Percentiles rank a stretch among this genome's conserved stretches.
Conservation (phyloP, 2,113 vertebrate species). For the Brachyistius frenatus region DNA sequence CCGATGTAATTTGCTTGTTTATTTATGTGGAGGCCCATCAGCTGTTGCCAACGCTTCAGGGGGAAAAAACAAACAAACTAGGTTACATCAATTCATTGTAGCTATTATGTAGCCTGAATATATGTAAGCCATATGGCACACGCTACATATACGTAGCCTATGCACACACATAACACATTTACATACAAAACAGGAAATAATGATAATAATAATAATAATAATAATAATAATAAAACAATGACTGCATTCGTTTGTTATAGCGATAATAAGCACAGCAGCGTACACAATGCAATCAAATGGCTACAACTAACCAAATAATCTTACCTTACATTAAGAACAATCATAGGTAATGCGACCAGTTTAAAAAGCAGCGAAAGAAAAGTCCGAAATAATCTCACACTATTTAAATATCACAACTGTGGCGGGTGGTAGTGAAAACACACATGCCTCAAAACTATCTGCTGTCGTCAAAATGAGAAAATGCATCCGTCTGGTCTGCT, state of each 20-base stretch:
- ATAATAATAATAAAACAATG: background rate
- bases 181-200: background rate
- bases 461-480: background rate
- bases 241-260: background rate
- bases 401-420: background rate
- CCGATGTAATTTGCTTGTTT: no score
- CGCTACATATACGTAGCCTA: no score
- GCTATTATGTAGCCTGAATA: no score
- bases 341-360: slow-evolving; percentile 40
- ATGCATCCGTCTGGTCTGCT: background rate
- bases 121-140: no score
- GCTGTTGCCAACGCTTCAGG: no score
- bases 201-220: background rate
- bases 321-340: slow-evolving; percentile 68
- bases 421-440: background rate
- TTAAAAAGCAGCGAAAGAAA: slow-evolving; percentile 5
- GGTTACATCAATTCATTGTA: no score
- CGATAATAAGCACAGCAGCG: background rate
- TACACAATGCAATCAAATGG: background rate
- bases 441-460: background rate
- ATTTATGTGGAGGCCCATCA: no score
- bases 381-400: background rate
- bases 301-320: background rate
- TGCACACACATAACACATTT: background rate
- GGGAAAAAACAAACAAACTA: no score